Evolutionary conservation across 1,140 invertebrate genomes (phyloP), one percentile per base, ranked within the genome.

Genomic region (Rhizoglyphus robini): DNA sequence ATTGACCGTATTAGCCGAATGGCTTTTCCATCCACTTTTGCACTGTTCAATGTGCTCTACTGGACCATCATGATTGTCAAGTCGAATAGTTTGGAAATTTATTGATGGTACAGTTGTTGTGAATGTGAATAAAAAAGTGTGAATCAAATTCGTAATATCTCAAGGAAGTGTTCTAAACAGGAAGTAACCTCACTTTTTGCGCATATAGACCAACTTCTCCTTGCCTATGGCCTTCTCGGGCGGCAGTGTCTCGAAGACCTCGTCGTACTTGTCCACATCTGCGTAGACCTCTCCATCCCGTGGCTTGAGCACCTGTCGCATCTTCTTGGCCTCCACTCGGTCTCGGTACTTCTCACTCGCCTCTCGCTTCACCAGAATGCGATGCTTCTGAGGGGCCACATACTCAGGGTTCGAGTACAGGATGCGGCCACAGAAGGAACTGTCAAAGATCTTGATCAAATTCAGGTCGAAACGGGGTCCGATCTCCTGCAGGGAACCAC

Each of bases 401-500:
- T 95, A 99, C 70, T 86, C 75, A 1, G 88, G 83, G 82, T 99
- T 99, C 71, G 92, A 86, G 87, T 93, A 99, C 25, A 99, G 75
- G 20, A 90, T 85, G 65, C 83, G 78, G 29, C 94, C 95, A 63
- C 86, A 84, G 79, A 99, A 99, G 74, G 93, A 96, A n/a, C 86
- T 88, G 67, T 85, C 84, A 79, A 99, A 98, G 68, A 88, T 83
- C 75, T 86, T 86, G 70, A 96, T 89, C 4, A 93, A 91, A 79
- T 99, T 96, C 69, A 99, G 79, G 0, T 94, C 88, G 82, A 98
- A 95, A 78, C 95, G 8, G 92, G 95, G 47, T 92, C 82, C 83
- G 71, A 68, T 66, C 32, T 65, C 41, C 15, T n/a, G 57, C 57
- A 62, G 62, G 65, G 69, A 72, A 80, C 84, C 96, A 72, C 99